Evolutionary conservation across 2,797 vertebrate species (phyloP).

Genomic region (Tolypeutes matacus): DNA sequence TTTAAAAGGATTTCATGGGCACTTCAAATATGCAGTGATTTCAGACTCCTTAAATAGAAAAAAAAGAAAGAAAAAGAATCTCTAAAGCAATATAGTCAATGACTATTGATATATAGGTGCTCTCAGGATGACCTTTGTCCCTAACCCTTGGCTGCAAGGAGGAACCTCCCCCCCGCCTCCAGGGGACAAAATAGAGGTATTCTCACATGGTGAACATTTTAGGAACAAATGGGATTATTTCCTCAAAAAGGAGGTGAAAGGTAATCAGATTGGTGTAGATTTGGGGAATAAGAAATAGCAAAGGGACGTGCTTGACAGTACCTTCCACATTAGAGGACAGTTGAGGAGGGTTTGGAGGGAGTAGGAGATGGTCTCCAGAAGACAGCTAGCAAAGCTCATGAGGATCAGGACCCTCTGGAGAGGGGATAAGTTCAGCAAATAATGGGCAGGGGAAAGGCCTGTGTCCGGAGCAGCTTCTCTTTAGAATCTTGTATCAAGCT

Average conservation of each 20-base stretch:
- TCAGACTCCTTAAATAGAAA: conserved; percentile 16
- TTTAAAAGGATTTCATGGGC: background rate
- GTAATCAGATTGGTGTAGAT: background rate
- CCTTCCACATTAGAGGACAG: background rate
- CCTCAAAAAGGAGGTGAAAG: background rate
- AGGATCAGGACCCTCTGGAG: background rate
- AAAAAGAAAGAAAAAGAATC: background rate
- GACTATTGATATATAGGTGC: background rate
- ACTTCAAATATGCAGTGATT: background rate
- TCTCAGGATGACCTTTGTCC: background rate
- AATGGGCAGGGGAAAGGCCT: background rate
- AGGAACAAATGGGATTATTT: background rate
- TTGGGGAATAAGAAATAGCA: conserved; percentile 20
- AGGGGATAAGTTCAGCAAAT: background rate
- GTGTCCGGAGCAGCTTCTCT: background rate
- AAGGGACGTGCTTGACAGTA: background rate
- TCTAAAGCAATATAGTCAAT: background rate
- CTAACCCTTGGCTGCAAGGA: background rate
- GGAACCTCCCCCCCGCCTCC: background rate
- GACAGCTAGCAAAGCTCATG: background rate
- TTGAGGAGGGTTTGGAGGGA: background rate
- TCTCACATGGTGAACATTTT: background rate
- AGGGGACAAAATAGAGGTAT: background rate
- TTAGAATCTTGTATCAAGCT: background rate
- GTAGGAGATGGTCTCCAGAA: background rate